These are phyloP conservation scores for Hormaphis cornu DNA, from an alignment of 1,140 invertebrate genomes.

Conservation along the genomic window DNA sequence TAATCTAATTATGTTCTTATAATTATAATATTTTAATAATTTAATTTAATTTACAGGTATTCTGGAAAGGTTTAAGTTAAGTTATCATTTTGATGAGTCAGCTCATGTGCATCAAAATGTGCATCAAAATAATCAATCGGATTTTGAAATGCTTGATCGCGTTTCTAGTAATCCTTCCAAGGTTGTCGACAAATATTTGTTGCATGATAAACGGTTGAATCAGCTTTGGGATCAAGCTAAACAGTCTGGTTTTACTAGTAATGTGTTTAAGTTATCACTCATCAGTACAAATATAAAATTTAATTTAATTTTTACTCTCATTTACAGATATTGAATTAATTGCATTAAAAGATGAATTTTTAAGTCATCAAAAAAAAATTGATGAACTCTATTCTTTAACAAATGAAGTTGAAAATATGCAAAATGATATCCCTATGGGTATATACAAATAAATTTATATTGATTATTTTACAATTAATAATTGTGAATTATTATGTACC, in stretches of 20 bases:
- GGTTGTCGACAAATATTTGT: conserved; percentile 58
- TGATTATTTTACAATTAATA: background rate
- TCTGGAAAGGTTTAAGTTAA: conserved; percentile 68
- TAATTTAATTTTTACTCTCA: conserved; percentile 37
- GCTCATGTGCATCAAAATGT: conserved; percentile 46
- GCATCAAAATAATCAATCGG: conserved; percentile 49
- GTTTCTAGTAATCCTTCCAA: conserved; percentile 35
- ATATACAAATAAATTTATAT: conserved; percentile 38
- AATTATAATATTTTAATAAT: conserved; percentile 8
- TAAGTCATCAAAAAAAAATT: conserved; percentile 85
- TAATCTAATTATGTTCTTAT: background rate
- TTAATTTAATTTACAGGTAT: conserved; percentile 48
- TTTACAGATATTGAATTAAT: conserved; percentile 63
- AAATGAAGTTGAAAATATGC: conserved; percentile 53
- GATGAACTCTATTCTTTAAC: conserved; percentile 78
- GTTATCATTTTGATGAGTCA: conserved; percentile 68
- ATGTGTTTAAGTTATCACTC: background rate
- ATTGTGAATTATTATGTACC: too few relatives aligned
- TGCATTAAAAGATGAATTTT: conserved; percentile 78
- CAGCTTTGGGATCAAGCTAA: conserved; percentile 84
- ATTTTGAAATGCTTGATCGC: conserved; percentile 46
- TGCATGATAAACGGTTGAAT: conserved; percentile 83
- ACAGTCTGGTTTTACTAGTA: conserved; percentile 67
- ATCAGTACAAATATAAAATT: background rate
- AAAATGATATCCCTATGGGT: conserved; percentile 55